Percentiles rank a stretch among this genome's conserved stretches.
Evolutionary conservation across 37 sponge, comb jelly and placozoan species (phyloP).

Genomic region (Geodia barretti): DNA sequence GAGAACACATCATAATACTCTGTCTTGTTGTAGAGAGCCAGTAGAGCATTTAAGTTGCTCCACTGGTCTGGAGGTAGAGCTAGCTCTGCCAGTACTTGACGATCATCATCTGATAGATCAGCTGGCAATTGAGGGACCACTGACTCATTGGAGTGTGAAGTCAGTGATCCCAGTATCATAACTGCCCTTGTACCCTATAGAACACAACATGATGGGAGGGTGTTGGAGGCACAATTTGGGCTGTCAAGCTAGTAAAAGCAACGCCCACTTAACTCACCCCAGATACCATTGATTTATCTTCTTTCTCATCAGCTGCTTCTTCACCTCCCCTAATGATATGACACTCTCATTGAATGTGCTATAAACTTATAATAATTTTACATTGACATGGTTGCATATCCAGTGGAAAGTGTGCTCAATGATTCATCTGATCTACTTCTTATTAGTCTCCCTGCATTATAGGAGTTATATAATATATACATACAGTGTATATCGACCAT

Average conservation of each 20-base stretch:
- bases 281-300: no score
- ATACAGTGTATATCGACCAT: no score
- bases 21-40: not conserved
- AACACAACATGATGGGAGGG: no score
- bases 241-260: no score
- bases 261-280: no score
- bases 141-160: not conserved
- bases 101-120: slow-evolving; percentile 8
- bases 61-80: slow-evolving; percentile 2
- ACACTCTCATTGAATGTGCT: not conserved
- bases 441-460: not conserved
- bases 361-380: no score
- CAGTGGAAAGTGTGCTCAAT: not conserved
- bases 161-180: not conserved
- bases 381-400: not conserved
- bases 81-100: not conserved
- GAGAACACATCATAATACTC: not conserved
- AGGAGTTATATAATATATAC: no score
- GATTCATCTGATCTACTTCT: not conserved
- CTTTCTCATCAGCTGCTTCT: no score
- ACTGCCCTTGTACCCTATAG: no score
- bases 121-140: not conserved
- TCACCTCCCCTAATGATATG: not conserved
- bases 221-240: no score
- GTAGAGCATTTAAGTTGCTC: not conserved